Evolutionary conservation across 2,113 vertebrate species (phyloP).

Genomic region (Puntigrus tetrazona): DNA sequence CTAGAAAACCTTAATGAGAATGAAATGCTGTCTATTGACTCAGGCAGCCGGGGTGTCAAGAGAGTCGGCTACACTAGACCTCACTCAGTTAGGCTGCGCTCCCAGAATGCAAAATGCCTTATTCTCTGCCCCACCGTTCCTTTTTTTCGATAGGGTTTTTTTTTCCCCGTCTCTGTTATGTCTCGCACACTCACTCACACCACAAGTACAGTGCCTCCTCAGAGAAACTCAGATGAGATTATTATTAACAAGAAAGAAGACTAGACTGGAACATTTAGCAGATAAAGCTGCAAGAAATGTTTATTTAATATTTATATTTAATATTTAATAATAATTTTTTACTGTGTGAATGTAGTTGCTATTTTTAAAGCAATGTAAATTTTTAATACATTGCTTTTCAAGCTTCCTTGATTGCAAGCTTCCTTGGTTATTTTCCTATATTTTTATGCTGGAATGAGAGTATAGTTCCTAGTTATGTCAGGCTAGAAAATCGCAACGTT

Average conservation of each 20-base stretch:
- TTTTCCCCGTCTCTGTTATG: neutral
- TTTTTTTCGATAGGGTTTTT: neutral
- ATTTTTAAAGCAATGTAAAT: slow-evolving; percentile 1
- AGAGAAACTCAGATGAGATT: neutral
- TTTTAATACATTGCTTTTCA: neutral
- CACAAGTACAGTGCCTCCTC: neutral
- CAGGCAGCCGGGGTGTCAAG: slow-evolving; percentile 46
- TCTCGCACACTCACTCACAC: neutral
- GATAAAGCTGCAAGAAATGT: neutral
- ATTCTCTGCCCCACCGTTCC: slow-evolving; percentile 27
- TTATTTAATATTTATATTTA: too few relatives aligned
- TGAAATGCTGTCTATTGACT: slow-evolving; percentile 56
- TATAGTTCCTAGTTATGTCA: too few relatives aligned
- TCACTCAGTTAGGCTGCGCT: slow-evolving; percentile 33
- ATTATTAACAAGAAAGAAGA: neutral
- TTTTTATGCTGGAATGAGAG: too few relatives aligned
- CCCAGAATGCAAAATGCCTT: slow-evolving; percentile 52
- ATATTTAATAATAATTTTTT: too few relatives aligned
- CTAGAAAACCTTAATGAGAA: slow-evolving; percentile 54
- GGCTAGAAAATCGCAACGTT: too few relatives aligned
- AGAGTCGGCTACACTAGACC: slow-evolving; percentile 50
- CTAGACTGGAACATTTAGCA: neutral
- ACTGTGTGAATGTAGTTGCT: neutral
- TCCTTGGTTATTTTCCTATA: too few relatives aligned
- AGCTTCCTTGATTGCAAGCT: too few relatives aligned